A percentile compares a stretch with the other conserved stretches of the same genome.
These are phyloP conservation scores for Eupithecia dodoneata DNA, from an alignment of 2,888 invertebrate species.

Conservation along the genomic window DNA sequence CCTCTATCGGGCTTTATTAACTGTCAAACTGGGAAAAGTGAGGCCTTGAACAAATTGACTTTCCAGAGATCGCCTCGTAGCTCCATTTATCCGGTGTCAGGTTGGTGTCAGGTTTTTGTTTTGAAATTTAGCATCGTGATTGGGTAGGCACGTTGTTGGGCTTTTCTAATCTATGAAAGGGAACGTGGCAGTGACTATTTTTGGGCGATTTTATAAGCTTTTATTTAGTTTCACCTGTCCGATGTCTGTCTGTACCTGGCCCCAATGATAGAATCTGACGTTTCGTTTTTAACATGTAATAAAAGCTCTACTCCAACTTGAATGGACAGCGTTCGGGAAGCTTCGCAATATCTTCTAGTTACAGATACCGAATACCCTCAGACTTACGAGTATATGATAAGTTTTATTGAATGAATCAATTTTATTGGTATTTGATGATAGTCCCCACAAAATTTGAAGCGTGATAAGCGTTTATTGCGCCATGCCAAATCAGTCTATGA, in stretches of 20 bases:
- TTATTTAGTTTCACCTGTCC: not conserved
- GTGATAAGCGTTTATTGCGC: too few species aligned
- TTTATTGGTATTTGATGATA: not conserved
- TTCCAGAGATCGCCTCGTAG: constrained; percentile 57
- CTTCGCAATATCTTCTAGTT: not conserved
- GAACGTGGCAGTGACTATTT: not conserved
- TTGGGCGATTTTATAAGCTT: not conserved
- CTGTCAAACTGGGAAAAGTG: constrained; percentile 74
- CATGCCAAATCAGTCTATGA: too few species aligned
- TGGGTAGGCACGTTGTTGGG: not conserved
- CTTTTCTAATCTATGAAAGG: not conserved
- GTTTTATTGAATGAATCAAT: not conserved
- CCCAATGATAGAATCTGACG: too few species aligned
- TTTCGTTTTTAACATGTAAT: not conserved
- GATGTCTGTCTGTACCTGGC: not conserved
- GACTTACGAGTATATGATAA: not conserved
- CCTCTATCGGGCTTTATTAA: constrained; percentile 77
- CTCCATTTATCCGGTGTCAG: constrained; percentile 58
- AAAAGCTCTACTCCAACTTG: not conserved
- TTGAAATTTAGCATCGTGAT: constrained; percentile 12
- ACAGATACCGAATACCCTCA: not conserved
- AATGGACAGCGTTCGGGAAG: not conserved
- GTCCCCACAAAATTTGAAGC: too few species aligned
- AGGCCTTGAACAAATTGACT: constrained; percentile 71
- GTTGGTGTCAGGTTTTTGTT: constrained; percentile 18